Percentiles rank a stretch among this genome's conserved stretches.
phyloP scores from a whole-genome alignment of 2,113 vertebrate genomes.

The Rhadina sibilatrix region DNA sequence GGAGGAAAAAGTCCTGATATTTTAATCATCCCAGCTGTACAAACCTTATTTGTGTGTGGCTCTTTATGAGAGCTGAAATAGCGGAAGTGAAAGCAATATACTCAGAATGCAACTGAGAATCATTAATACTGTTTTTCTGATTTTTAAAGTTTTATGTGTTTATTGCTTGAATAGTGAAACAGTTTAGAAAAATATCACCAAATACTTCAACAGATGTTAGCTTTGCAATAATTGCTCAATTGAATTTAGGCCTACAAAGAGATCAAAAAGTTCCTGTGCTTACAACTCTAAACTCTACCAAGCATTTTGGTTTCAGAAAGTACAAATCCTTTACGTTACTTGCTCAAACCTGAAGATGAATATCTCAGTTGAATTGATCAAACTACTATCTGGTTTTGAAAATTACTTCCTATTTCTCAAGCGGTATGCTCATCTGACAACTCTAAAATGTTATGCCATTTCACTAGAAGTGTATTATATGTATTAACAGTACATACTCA shows the following conservation, averaged over 20 bases:
- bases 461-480: neutral
- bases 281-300: neutral
- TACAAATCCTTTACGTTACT: neutral
- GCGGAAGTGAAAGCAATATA: slow-evolving; percentile 13
- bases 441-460: neutral
- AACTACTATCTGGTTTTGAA: neutral
- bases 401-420: neutral
- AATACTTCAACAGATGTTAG: neutral
- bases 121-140: slow-evolving; percentile 40
- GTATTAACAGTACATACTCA: neutral
- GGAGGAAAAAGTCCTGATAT: neutral
- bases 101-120: slow-evolving; percentile 49
- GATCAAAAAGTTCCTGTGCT: neutral
- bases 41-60: slow-evolving; percentile 48
- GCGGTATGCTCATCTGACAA: neutral
- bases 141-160: slow-evolving; percentile 27
- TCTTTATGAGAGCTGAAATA: slow-evolving; percentile 33
- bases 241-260: neutral
- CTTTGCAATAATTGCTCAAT: neutral
- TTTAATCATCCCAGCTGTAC: slow-evolving; percentile 50
- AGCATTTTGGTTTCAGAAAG: neutral
- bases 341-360: neutral
- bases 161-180: neutral
- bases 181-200: neutral
- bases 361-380: neutral